These are phyloP conservation scores for Lampris incognitus DNA, from an alignment of 2,113 vertebrate genomes.

Conservation along the genomic window DNA sequence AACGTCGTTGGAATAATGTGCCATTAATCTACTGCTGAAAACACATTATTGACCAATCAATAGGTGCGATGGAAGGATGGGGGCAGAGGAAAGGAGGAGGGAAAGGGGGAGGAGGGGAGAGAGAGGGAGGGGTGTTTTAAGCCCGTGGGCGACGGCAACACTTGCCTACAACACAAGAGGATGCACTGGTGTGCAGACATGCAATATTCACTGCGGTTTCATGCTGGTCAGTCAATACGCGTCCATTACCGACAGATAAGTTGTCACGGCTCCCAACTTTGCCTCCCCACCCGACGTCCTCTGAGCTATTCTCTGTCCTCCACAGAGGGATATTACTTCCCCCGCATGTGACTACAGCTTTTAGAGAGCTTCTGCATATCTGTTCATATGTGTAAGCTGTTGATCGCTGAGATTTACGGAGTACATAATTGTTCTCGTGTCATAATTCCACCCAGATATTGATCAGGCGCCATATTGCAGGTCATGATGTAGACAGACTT, in stretches of 20 bases:
- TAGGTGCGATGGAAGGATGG: constrained; percentile 69
- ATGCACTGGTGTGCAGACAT: constrained; percentile 81
- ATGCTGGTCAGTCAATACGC: constrained; percentile 86
- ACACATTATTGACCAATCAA: constrained; percentile 80
- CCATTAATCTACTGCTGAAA: constrained; percentile 76
- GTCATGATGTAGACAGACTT: no score
- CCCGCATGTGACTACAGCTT: no score
- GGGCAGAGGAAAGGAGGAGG: constrained; percentile 70
- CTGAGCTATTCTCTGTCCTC: constrained; percentile 22
- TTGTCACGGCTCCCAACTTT: constrained; percentile 74
- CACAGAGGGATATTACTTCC: background rate
- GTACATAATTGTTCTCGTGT: no score
- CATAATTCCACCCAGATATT: no score
- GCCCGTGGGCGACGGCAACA: constrained; percentile 63
- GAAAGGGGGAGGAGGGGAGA: constrained; percentile 56
- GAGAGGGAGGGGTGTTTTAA: constrained; percentile 60
- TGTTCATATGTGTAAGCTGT: background rate
- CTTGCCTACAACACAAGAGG: constrained; percentile 84
- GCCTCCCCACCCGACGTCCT: constrained; percentile 53
- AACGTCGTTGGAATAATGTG: constrained; percentile 77
- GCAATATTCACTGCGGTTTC: constrained; percentile 86
- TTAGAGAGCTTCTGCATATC: background rate
- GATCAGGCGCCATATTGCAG: no score
- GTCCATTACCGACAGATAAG: constrained; percentile 89
- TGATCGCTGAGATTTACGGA: no score